Evolutionary conservation across 37 sponge, comb jelly and placozoan species (phyloP).

Genomic region (Ephydatia muelleri): DNA sequence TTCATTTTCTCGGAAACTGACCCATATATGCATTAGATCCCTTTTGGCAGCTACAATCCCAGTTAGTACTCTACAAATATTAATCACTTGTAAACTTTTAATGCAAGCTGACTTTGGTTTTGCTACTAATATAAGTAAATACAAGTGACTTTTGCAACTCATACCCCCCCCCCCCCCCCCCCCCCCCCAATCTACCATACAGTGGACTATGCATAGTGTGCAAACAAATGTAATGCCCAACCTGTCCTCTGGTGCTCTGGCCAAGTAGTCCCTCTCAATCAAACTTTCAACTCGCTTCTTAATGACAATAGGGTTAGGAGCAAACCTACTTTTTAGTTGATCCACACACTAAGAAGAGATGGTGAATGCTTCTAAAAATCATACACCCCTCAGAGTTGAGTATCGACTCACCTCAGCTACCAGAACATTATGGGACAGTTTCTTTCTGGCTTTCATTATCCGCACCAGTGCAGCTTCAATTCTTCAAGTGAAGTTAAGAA

Average conservation of each 20-base stretch:
- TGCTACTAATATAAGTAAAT: no score
- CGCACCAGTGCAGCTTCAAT: constrained; percentile 98
- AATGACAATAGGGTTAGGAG: constrained; percentile 90
- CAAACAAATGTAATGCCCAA: background rate
- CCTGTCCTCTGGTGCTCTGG: constrained; percentile 90
- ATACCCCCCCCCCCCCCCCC: no score
- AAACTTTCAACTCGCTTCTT: constrained; percentile 98
- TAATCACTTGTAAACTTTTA: no score
- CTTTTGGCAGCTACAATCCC: no score
- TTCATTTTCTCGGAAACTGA: no score
- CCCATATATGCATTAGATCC: no score
- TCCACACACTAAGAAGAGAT: constrained; percentile 64
- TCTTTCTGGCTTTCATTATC: constrained; percentile 99
- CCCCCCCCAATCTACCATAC: no score
- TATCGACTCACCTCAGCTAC: constrained; percentile 77
- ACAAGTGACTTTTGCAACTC: background rate
- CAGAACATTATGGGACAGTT: constrained; percentile 78
- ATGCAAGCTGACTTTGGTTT: no score
- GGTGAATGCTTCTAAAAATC: background rate
- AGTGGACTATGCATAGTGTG: background rate
- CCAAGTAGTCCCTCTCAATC: constrained; percentile 97
- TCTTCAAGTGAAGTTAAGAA: constrained; percentile 37
- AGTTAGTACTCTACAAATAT: no score
- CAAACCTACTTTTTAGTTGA: constrained; percentile 91
- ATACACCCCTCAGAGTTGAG: background rate